Base-by-base conservation (phyloP, 2,797 vertebrate species). In the Serranus cabrilla region DNA sequence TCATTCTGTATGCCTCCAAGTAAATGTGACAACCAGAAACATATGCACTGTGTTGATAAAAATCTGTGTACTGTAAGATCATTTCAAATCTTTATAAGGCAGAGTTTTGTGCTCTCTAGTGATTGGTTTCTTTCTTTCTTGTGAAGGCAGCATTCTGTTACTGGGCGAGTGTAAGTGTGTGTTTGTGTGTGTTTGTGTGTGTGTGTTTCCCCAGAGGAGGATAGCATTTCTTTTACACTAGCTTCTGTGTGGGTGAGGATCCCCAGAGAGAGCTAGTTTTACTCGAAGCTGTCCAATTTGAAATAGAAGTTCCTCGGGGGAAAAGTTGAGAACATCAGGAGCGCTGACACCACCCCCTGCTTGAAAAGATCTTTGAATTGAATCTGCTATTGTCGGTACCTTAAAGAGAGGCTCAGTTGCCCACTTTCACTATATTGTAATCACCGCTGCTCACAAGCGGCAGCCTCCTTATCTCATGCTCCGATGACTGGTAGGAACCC, bases 241-340 rank as follows among this genome's bases (percentile, higher is more conserved):
- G 78, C 74, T 61, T 74, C 74, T 86, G 86, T 78, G 83, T 70
- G 82, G 77, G 84, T 71, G 84, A 70, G 80, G 42, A 60, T 90
- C 89, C 80, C 85, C 64, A 14, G 82, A 78, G 88, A 80, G 56
- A 81, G 86, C 77, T 85, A 76, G 80, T 88, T 89, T 92, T 91
- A 88, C 89, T 83, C 65, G 13, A 56, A 81, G 85, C 80, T 80
- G 76, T 87, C 89, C 83, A 90, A 85, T 79, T 85, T 90, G 88
- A 91, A 92, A 92, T 16, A 64, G 59, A 61, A 92, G 80, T 77
- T 92, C 86, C 88, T 84, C 77, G 0, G 64, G 84, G 87, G 88
- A 72, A 71, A 87, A 75, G 81, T 59, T 67, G 90, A 88, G 88
- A 87, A 66, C 80, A 79, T 83, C 83, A 78, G 61, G 63, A 67